Evolutionary conservation across 2,888 invertebrate genomes (phyloP).

Genomic region (Leucoma salicis): DNA sequence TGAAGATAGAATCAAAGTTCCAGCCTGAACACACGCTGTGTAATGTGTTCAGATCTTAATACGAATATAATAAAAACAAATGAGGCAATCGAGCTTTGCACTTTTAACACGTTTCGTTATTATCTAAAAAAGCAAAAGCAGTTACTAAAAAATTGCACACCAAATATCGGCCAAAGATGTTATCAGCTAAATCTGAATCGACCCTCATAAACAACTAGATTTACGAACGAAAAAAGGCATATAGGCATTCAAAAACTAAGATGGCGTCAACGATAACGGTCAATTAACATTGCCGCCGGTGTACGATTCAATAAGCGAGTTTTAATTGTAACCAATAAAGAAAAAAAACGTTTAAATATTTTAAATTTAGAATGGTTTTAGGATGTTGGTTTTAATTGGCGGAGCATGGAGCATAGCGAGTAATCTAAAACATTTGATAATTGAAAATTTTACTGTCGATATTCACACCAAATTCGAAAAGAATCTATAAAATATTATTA

Average conservation of each 20-base stretch:
- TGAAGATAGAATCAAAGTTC: too few relatives aligned
- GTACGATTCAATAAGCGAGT: conserved; percentile 44
- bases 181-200: conserved; percentile 35
- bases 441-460: too few relatives aligned
- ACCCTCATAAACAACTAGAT: conserved; percentile 54
- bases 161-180: conserved; percentile 38
- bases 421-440: too few relatives aligned
- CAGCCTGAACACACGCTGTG: too few relatives aligned
- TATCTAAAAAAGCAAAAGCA: conserved; percentile 7
- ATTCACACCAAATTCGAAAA: too few relatives aligned
- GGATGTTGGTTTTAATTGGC: background rate
- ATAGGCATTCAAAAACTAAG: conserved; percentile 30
- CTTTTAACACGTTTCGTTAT: conserved; percentile 1
- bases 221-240: conserved; percentile 36
- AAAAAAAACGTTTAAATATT: conserved; percentile 17
- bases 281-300: conserved; percentile 45
- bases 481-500: too few relatives aligned
- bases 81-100: background rate
- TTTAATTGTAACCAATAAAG: conserved; percentile 46
- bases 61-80: background rate
- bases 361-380: conserved; percentile 1
- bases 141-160: conserved; percentile 22
- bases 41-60: too few relatives aligned
- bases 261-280: conserved; percentile 51
- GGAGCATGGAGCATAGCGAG: background rate